phyloP scores from a whole-genome alignment of 1,140 invertebrate species.

The Zaprionus camerounensis region DNA sequence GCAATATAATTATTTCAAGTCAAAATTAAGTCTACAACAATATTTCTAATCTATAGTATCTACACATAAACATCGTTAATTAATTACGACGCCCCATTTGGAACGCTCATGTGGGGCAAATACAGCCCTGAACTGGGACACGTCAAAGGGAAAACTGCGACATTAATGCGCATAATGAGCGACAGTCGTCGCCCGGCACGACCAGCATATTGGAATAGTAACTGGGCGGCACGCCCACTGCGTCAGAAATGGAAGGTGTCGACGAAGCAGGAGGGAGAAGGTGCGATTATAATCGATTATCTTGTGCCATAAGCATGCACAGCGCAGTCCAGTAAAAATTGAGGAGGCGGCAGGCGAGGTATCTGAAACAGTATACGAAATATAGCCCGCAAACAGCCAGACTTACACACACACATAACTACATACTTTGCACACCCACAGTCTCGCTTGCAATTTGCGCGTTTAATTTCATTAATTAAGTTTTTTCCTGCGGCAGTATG shows the following conservation, averaged over 20 bases:
- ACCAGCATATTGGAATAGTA: constrained; percentile 24
- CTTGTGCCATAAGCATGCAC: constrained; percentile 26
- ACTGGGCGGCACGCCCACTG: constrained; percentile 32
- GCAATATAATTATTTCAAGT: no score
- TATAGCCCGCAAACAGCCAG: constrained; percentile 16
- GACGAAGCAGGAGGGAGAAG: constrained; percentile 11
- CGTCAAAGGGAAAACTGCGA: constrained; percentile 42
- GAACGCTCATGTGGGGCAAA: not conserved
- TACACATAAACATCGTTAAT: not conserved
- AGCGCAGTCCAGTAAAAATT: constrained; percentile 14
- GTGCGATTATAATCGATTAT: constrained; percentile 71
- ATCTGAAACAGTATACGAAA: constrained; percentile 30
- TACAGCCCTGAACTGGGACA: constrained; percentile 17
- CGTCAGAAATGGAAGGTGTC: constrained; percentile 21
- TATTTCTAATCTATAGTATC: not conserved
- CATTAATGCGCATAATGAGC: constrained; percentile 75
- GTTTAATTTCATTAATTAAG: constrained; percentile 77
- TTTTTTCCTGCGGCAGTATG: constrained; percentile 10
- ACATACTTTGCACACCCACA: not conserved
- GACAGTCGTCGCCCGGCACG: constrained; percentile 44
- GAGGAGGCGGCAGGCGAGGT: not conserved
- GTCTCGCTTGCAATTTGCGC: constrained; percentile 43
- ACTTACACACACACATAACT: not conserved
- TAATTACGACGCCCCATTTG: not conserved
- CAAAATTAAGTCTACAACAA: not conserved